Percentiles rank a stretch among this genome's conserved stretches.
Conservation (phyloP, 1,140 invertebrate genomes). For the Melanaphis sacchari region DNA sequence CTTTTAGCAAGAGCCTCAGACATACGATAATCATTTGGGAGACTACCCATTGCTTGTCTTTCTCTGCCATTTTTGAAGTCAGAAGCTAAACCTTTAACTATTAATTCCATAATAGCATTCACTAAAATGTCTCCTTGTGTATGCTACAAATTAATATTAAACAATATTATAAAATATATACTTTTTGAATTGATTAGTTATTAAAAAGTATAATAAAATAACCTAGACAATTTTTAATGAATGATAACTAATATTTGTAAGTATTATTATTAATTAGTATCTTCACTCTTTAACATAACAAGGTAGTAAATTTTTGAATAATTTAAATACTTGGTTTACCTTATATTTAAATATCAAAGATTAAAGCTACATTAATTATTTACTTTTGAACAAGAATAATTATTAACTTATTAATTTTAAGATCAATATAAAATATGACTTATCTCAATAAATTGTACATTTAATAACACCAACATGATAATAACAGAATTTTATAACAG, state of each 20-base stretch:
- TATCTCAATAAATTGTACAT: too few species aligned
- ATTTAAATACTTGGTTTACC: background rate
- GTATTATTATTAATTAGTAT: too few species aligned
- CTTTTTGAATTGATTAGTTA: background rate
- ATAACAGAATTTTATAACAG: too few species aligned
- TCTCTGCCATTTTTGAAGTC: slow-evolving; percentile 46
- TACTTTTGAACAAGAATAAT: background rate
- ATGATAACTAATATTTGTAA: background rate
- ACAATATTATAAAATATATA: background rate
- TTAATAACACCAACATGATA: background rate
- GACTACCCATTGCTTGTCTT: slow-evolving; percentile 54
- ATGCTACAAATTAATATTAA: slow-evolving; percentile 37
- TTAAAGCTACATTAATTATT: background rate
- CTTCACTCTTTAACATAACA: background rate
- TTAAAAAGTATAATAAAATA: background rate
- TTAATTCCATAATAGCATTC: slow-evolving; percentile 53
- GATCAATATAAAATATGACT: background rate
- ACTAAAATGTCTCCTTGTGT: slow-evolving; percentile 45
- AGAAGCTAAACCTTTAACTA: slow-evolving; percentile 43
- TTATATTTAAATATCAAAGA: background rate
- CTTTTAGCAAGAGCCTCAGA: slow-evolving; percentile 43
- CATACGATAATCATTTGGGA: slow-evolving; percentile 54
- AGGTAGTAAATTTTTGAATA: background rate
- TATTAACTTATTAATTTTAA: background rate
- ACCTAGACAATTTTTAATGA: background rate